Evolutionary conservation across 2,113 vertebrate genomes (phyloP).

Genomic region (Pimephales promelas): DNA sequence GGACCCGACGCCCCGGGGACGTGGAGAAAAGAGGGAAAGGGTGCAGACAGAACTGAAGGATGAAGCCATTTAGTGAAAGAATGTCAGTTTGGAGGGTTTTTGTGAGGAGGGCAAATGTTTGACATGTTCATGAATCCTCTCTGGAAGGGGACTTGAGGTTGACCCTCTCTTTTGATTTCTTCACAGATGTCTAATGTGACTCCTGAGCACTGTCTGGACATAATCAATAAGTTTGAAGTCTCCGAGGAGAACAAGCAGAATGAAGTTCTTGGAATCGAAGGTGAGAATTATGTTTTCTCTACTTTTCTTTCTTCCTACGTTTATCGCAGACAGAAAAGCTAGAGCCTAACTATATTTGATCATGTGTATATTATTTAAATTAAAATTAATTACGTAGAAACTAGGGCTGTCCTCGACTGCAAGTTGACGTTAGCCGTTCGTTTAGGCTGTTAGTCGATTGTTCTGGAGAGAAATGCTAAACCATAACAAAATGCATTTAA

Average conservation of each 20-base stretch:
- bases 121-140: conserved; percentile 11
- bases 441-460: too few relatives aligned
- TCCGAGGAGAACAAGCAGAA: conserved; percentile 91
- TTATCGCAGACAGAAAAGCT: background rate
- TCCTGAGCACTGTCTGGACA: conserved; percentile 86
- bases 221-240: conserved; percentile 93
- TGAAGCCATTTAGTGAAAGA: conserved; percentile 15
- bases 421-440: too few relatives aligned
- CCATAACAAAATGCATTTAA: too few relatives aligned
- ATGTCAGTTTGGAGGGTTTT: background rate
- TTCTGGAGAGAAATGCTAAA: too few relatives aligned
- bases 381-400: background rate
- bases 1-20: background rate
- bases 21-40: background rate
- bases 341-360: background rate
- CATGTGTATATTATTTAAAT: background rate
- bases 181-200: conserved; percentile 90
- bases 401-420: too few relatives aligned
- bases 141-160: background rate
- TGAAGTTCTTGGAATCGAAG: conserved; percentile 91
- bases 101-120: conserved; percentile 10
- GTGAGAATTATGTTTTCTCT: conserved; percentile 70
- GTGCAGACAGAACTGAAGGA: conserved; percentile 6
- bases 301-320: background rate
- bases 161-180: conserved; percentile 37